These are phyloP conservation scores for Hydrolagus affinis DNA, from an alignment of 2,113 vertebrate genomes.

Conservation along the genomic window DNA sequence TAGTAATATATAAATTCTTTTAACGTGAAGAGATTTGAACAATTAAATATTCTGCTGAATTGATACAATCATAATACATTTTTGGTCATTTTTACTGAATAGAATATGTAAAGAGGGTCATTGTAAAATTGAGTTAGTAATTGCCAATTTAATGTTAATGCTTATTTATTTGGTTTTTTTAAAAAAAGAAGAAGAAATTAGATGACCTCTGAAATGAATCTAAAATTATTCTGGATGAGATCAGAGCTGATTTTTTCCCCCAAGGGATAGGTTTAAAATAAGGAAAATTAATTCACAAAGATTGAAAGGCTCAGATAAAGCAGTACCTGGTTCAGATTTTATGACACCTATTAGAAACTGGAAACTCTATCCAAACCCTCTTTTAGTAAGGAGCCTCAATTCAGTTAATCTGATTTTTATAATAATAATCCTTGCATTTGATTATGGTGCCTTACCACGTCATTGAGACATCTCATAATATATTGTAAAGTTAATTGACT, in stretches of 20 bases:
- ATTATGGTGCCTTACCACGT: too few species aligned
- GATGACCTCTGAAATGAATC: neutral
- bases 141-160: neutral
- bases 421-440: too few species aligned
- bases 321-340: neutral
- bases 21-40: neutral
- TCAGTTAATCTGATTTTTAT: too few species aligned
- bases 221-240: neutral
- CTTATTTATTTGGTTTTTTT: conserved; percentile 9
- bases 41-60: conserved; percentile 12
- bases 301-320: neutral
- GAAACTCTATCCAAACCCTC: neutral
- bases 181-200: neutral
- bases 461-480: too few species aligned
- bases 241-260: neutral
- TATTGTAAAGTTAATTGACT: too few species aligned
- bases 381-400: too few species aligned
- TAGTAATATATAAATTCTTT: neutral
- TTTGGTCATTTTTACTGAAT: neutral
- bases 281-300: neutral
- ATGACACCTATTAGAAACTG: neutral
- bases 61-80: neutral
- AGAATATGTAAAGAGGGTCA: neutral
- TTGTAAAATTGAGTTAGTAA: neutral
- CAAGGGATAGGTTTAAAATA: neutral